phyloP scores from a whole-genome alignment of 1,140 invertebrate species.

The Drosophila sp. region DNA sequence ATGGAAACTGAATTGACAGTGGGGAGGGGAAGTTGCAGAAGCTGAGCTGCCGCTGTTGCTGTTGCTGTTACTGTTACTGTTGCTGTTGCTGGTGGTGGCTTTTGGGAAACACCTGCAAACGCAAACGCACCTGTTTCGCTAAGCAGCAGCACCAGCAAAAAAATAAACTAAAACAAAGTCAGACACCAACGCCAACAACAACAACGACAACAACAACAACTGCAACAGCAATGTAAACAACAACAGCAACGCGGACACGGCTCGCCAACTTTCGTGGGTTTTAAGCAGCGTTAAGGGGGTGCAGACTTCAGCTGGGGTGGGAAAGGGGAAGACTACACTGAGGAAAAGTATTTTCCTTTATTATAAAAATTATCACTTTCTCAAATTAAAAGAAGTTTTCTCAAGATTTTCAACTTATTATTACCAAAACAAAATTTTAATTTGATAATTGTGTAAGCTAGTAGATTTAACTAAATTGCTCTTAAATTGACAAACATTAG shows the following conservation, averaged over 20 bases:
- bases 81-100: constrained; percentile 62
- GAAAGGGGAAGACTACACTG: not conserved
- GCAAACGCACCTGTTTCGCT: constrained; percentile 83
- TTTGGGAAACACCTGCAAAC: constrained; percentile 84
- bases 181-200: constrained; percentile 54
- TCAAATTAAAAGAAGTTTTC: too few species aligned
- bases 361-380: too few species aligned
- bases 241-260: constrained; percentile 66
- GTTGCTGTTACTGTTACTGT: constrained; percentile 23
- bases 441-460: too few species aligned
- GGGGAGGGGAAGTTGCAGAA: constrained; percentile 7
- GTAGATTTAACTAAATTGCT: too few species aligned
- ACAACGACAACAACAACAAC: constrained; percentile 38
- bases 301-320: not conserved
- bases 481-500: too few species aligned
- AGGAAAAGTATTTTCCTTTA: too few species aligned
- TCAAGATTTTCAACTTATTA: too few species aligned
- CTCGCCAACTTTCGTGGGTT: constrained; percentile 68
- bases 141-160: constrained; percentile 58
- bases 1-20: not conserved
- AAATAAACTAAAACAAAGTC: constrained; percentile 78
- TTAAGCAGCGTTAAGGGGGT: not conserved
- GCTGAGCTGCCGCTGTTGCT: constrained; percentile 16
- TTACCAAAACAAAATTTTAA: too few species aligned
- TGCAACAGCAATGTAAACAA: constrained; percentile 23